Conservation (phyloP, 2,888 invertebrate genomes). For the Sisyra terminalis region DNA sequence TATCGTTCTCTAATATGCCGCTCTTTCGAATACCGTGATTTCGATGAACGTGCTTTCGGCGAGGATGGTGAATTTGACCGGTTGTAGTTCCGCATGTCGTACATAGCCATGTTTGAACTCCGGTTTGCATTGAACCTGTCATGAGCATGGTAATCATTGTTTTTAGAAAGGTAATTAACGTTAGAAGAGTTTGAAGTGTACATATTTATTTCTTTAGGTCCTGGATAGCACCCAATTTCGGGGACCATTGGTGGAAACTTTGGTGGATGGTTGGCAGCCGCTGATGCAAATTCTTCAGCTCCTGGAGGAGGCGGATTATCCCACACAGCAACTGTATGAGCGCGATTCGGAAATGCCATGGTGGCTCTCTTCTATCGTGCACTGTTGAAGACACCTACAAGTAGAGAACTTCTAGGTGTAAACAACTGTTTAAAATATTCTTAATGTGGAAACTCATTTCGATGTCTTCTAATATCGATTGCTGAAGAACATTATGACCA, state of each 20-base stretch:
- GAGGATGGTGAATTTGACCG: too few species aligned
- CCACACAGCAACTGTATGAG: slow-evolving; percentile 15
- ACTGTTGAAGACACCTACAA: slow-evolving; percentile 22
- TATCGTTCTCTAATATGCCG: not conserved
- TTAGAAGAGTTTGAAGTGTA: not conserved
- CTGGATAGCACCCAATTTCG: not conserved
- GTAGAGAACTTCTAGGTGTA: slow-evolving; percentile 31
- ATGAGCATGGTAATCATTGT: not conserved
- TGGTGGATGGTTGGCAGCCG: not conserved
- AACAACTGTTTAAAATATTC: slow-evolving; percentile 11
- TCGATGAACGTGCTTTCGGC: not conserved
- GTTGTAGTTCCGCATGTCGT: too few species aligned
- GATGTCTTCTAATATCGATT: not conserved
- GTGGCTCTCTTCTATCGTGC: not conserved
- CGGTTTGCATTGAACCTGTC: not conserved
- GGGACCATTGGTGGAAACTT: slow-evolving; percentile 5
- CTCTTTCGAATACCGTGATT: not conserved
- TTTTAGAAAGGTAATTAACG: slow-evolving; percentile 2
- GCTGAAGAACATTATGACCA: too few species aligned
- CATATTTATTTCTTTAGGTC: slow-evolving; percentile 1
- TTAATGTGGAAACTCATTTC: not conserved
- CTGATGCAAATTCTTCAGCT: slow-evolving; percentile 16
- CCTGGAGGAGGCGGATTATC: slow-evolving; percentile 27
- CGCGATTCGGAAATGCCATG: not conserved
- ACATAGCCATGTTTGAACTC: not conserved